phyloP scores from a whole-genome alignment of 2,888 invertebrate genomes.

The Conomelus anceps region DNA sequence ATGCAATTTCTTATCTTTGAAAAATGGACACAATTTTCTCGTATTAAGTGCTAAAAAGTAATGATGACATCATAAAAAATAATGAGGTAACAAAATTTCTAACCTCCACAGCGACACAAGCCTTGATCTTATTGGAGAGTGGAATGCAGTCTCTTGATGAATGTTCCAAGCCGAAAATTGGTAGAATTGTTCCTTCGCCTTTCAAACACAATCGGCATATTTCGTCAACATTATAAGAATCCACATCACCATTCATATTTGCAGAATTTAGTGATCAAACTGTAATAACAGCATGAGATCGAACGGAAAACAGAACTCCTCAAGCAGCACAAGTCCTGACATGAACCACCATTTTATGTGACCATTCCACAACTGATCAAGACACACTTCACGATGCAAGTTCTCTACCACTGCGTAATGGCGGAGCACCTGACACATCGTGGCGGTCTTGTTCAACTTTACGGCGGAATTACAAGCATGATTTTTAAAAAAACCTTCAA shows the following conservation, averaged over 20 bases:
- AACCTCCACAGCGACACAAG: conserved; percentile 61
- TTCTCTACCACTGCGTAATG: background rate
- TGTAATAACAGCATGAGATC: background rate
- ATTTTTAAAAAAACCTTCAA: background rate
- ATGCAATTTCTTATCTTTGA: background rate
- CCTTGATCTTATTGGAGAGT: conserved; percentile 50
- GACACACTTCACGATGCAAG: background rate
- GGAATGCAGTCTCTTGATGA: conserved; percentile 23
- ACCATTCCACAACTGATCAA: background rate
- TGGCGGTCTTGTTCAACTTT: background rate
- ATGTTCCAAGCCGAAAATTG: conserved; percentile 28
- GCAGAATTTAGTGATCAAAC: background rate
- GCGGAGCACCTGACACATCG: background rate
- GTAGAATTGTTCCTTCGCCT: conserved; percentile 25
- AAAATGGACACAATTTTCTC: background rate
- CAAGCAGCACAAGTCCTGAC: background rate
- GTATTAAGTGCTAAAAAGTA: background rate
- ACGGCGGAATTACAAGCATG: background rate
- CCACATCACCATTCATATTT: conserved; percentile 21
- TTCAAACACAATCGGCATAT: conserved; percentile 29
- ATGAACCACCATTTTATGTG: too few species aligned
- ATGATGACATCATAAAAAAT: background rate
- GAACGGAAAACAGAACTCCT: background rate
- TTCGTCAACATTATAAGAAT: conserved; percentile 23
- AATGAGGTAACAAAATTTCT: conserved; percentile 38